Evolutionary conservation across 2,797 vertebrate species (phyloP), one percentile per base, ranked within the genome.

Genomic region (Semaprochilodus insignis): DNA sequence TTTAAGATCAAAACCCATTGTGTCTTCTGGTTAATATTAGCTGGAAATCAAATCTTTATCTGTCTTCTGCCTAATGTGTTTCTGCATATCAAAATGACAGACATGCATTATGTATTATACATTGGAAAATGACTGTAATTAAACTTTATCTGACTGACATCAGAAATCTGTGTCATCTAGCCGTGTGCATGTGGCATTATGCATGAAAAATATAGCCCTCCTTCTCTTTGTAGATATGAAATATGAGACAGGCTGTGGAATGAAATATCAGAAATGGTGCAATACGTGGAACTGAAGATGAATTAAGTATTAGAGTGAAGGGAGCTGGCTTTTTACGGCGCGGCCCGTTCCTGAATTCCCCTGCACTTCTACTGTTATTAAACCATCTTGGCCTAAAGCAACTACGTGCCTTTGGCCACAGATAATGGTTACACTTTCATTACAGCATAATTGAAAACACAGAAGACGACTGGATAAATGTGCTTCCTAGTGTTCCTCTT

Each of bases 361-460:
- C 52, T 70, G 63, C 27, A 31, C 59, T 83, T 31, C 67, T 78
- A 3, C 54, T 78, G 67, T 83, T 85, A 85, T 87, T 84, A 78
- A 83, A 86, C 72, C 40, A 71, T 55, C 83, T 79, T 82, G 81
- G 82, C 69, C 75, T 73, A 78, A 77, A 80, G 81, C 57, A 48
- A 48, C 44, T 76, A 21, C 78, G 70, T 74, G 83, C 78, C 70
- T 85, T 80, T 19, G 72, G 81, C 77, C 25, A 54, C 31, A 85
- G 79, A 83, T 81, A 70, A 82, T 76, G 74, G 63, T 59, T 77
- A 27, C 40, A 70, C 51, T 73, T 87, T 86, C 76, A 88, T 88
- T 87, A 84, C 57, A 51, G 81, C 27, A 72, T 52, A 86, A 88
- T 83, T 85, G 78, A 78, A 85, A 80, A 83, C 85, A 80, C 54